Conservation (phyloP, 1,140 invertebrate species). For the Drosophila tsacasi region DNA sequence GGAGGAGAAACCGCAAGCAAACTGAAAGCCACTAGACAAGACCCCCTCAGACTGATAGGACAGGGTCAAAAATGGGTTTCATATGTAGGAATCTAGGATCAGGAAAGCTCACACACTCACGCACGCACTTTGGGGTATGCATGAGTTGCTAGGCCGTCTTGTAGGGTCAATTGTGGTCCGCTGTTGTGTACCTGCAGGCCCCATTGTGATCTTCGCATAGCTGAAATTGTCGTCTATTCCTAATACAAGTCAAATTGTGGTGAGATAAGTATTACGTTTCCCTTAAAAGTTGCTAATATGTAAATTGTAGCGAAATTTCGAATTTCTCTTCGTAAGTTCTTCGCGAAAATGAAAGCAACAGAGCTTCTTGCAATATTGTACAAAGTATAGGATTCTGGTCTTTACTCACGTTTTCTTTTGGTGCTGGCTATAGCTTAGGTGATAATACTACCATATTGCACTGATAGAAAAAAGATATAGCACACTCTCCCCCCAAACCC, state of each 20-base stretch:
- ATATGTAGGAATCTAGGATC: not conserved
- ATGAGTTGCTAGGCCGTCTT: not conserved
- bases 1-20: conserved; percentile 56
- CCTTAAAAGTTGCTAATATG: not conserved
- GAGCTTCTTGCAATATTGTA: conserved; percentile 9
- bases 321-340: not conserved
- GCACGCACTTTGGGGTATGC: conserved; percentile 44
- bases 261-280: not conserved
- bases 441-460: conserved; percentile 22
- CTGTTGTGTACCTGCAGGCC: not conserved
- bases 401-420: conserved; percentile 8
- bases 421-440: conserved; percentile 45
- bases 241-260: not conserved
- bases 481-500: not conserved
- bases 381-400: conserved; percentile 5
- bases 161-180: conserved; percentile 21
- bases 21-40: conserved; percentile 21
- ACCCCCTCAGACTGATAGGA: not conserved
- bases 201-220: not conserved
- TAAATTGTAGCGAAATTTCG: not conserved
- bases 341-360: not conserved
- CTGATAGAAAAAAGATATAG: conserved; percentile 17
- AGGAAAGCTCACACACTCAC: conserved; percentile 33
- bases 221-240: not conserved
- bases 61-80: not conserved